Evolutionary conservation across 2,888 invertebrate genomes (phyloP).

Genomic region (Cheilosia grossa): DNA sequence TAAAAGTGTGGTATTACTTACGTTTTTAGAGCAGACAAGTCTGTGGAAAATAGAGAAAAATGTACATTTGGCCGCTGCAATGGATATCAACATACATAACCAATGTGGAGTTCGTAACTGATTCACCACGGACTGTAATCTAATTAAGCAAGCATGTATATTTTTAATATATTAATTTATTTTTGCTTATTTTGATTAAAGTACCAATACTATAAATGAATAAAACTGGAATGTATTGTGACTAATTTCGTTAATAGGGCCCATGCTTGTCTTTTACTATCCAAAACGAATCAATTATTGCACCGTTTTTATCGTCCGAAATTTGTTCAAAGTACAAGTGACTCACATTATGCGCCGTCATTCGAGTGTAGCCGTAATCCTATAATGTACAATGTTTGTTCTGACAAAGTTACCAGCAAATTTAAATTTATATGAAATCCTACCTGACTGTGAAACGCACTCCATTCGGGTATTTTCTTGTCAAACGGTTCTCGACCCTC

Average conservation of each 20-base stretch:
- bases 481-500: conserved; percentile 92
- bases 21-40: too few relatives aligned
- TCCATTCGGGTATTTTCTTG: conserved; percentile 87
- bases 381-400: conserved; percentile 56
- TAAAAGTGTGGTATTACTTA: too few relatives aligned
- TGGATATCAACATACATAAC: too few relatives aligned
- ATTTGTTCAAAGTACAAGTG: conserved; percentile 96
- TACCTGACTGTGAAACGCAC: conserved; percentile 89
- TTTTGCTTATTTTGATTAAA: too few relatives aligned
- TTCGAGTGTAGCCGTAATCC: conserved; percentile 96
- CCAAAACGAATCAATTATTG: conserved; percentile 88
- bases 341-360: conserved; percentile 90
- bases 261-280: conserved; percentile 85
- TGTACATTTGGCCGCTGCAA: too few relatives aligned
- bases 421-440: not conserved
- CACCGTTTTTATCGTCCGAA: conserved; percentile 88
- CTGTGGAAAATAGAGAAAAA: too few relatives aligned
- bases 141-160: too few relatives aligned
- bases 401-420: not conserved
- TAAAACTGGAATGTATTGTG: not conserved
- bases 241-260: conserved; percentile 71
- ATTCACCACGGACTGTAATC: too few relatives aligned
- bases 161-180: too few relatives aligned
- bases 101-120: too few relatives aligned
- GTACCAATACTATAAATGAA: not conserved